These are phyloP conservation scores for Amiota minor DNA, from an alignment of 2,888 invertebrate species.

Conservation along the genomic window DNA sequence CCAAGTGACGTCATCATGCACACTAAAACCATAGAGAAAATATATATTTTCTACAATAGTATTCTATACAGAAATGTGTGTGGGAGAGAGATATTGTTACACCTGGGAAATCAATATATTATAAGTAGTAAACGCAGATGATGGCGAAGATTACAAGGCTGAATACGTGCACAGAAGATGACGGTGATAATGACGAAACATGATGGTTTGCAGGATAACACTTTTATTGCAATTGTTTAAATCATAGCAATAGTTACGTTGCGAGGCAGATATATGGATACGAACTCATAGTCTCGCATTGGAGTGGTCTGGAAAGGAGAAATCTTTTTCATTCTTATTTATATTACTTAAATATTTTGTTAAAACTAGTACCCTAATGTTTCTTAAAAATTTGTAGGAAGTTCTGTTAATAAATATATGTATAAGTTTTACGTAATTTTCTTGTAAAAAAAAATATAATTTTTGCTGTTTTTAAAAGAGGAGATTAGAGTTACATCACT, in stretches of 20 bases:
- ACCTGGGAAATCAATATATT: slow-evolving; percentile 49
- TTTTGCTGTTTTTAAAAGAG: no score
- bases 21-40: background rate
- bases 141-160: background rate
- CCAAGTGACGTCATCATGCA: background rate
- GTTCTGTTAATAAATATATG: no score
- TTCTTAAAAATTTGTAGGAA: no score
- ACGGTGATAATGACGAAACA: background rate
- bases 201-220: background rate
- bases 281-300: slow-evolving; percentile 24
- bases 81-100: slow-evolving; percentile 4
- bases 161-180: background rate
- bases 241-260: no score
- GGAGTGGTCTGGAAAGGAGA: no score
- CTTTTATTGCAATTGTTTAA: no score
- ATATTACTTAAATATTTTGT: no score
- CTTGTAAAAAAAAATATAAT: no score
- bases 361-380: no score
- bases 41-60: background rate
- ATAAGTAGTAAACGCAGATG: background rate
- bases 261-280: background rate
- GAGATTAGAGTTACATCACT: no score
- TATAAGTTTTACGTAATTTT: no score
- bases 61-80: background rate
- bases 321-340: no score